phyloP scores from a whole-genome alignment of 2,113 vertebrate species.

The Hyperopisus bebe region DNA sequence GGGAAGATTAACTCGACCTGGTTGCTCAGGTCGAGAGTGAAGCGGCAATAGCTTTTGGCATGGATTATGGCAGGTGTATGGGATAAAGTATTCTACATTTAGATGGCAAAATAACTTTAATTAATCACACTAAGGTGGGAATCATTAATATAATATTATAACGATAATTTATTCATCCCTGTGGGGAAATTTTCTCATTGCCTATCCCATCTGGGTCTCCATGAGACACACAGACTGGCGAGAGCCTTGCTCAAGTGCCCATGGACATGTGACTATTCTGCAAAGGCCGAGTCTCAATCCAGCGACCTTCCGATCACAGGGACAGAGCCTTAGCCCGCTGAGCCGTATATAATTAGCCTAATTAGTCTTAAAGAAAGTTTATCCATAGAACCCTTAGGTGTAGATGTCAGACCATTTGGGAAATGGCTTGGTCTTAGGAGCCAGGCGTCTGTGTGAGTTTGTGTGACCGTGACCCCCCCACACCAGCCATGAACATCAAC shows the following conservation, averaged over 20 bases:
- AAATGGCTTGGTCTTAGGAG: neutral
- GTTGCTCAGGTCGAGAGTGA: neutral
- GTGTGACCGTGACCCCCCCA: constrained; percentile 14
- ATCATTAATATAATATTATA: neutral
- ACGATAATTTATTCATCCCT: neutral
- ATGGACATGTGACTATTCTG: neutral
- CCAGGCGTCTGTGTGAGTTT: neutral
- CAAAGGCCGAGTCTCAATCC: neutral
- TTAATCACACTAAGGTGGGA: neutral
- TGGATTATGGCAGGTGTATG: neutral
- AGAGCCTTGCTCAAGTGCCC: neutral
- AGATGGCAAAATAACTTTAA: neutral
- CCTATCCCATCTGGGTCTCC: neutral
- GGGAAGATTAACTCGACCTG: neutral
- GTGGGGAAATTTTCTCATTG: neutral
- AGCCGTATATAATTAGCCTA: neutral
- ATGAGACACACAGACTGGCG: neutral
- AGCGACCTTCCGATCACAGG: neutral
- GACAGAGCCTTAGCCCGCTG: neutral
- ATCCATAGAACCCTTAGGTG: neutral
- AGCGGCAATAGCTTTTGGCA: neutral
- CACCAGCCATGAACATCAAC: constrained; percentile 91
- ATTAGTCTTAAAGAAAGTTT: neutral
- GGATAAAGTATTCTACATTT: neutral
- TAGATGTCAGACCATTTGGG: neutral